Base-by-base conservation (phyloP, 2,888 invertebrate genomes). In the Pterostichus madidus region DNA sequence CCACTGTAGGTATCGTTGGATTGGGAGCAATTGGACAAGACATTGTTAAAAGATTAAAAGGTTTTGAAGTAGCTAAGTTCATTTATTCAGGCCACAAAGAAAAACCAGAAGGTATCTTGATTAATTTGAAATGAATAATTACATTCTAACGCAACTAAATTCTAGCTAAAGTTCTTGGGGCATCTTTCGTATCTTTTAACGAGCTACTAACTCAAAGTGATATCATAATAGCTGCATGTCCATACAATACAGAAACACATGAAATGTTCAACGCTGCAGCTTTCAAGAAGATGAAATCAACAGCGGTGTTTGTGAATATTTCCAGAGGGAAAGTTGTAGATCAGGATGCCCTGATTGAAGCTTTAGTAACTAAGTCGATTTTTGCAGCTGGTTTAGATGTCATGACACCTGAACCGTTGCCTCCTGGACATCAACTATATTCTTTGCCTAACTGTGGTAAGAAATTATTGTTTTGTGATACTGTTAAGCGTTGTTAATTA, bases 351-450 rank as follows among this genome's bases (percentile, higher is more conserved):
- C 90, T 99, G 32, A 93, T 95, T 80, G 92, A 93, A 75, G 98
- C 98, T 0, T 90, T 99, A 73, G 94, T 94, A 86, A 91, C 91
- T 52, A 93, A 94, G 0, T 91, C 92, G 85, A 98, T 98, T 84
- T 95, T 94, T 87, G 95, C 95, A 0, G 98, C 98, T 0, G 98
- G 98, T 0, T 91, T 99, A 1, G 98, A 99, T 89, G 98, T 98
- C 2, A 96, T 95, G 87, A 93, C 94, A 0, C 98, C 98, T 0
- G 98, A 99, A 89, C 98, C 98, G 0, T 88, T 99, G 79, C 96
- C 98, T 0, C 89, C 92, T 5, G 93, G 95, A 88, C 94, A 96
- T 89, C 95, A 95, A 79, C 90, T 98, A n/a, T 88, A 96, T 11
- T 93, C 92, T 32, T 90, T 98, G 44, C 93, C 94, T 2, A 98